phyloP scores from a whole-genome alignment of 2,888 invertebrate species.

The Drosophila nr. perissopoda region DNA sequence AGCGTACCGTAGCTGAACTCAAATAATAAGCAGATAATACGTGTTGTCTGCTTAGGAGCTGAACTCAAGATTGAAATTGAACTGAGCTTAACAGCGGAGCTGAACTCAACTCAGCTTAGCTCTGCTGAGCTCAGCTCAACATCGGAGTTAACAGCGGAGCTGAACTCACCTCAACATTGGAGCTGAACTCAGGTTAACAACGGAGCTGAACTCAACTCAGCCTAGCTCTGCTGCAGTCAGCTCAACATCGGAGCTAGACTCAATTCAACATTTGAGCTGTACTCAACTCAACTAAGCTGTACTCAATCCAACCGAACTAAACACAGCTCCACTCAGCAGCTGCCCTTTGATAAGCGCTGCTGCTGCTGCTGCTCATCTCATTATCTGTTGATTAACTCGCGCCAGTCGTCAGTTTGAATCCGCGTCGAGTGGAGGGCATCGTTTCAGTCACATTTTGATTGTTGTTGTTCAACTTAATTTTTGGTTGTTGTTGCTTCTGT shows the following conservation, averaged over 20 bases:
- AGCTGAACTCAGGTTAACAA: constrained; percentile 7
- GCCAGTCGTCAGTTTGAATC: constrained; percentile 58
- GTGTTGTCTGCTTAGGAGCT: neutral
- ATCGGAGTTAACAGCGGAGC: neutral
- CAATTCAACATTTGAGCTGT: neutral
- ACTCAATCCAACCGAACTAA: constrained; percentile 7
- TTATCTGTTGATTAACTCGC: constrained; percentile 74
- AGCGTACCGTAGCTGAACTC: neutral
- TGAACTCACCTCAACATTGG: constrained; percentile 23
- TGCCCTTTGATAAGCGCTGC: constrained; percentile 59
- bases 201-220: constrained; percentile 9
- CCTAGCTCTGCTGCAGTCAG: constrained; percentile 11
- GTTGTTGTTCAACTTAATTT: constrained; percentile 8
- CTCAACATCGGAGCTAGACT: neutral
- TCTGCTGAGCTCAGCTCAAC: constrained; percentile 2
- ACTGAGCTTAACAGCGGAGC: neutral
- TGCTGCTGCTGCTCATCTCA: constrained; percentile 60
- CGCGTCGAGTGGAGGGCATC: constrained; percentile 45
- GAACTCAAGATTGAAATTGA: neutral
- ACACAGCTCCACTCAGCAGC: constrained; percentile 28
- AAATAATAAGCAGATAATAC: neutral
- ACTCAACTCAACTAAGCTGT: constrained; percentile 4
- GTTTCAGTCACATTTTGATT: constrained; percentile 14
- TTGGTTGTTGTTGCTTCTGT: constrained; percentile 13
- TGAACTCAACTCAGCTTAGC: neutral